Percentiles rank a stretch among this genome's conserved stretches.
phyloP scores from a whole-genome alignment of 2,888 invertebrate species.

The Pristionchus mayeri region DNA sequence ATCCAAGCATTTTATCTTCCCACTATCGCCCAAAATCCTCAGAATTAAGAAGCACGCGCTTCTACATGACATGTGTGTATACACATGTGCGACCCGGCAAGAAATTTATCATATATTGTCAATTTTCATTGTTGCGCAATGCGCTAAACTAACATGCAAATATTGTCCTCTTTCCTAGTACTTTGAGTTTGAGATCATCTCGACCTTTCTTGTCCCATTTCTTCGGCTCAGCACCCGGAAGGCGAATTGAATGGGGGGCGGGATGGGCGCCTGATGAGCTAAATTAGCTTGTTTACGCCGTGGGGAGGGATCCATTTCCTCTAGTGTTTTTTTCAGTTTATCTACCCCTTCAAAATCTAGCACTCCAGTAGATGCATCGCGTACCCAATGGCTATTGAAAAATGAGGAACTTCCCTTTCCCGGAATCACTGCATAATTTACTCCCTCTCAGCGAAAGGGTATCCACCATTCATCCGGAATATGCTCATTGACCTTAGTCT shows the following conservation, averaged over 20 bases:
- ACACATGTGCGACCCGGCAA: no score
- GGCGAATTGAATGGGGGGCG: neutral
- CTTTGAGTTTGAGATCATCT: neutral
- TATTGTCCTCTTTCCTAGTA: neutral
- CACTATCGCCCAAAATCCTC: neutral
- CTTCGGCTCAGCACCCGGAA: slow-evolving; percentile 33
- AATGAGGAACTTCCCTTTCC: no score
- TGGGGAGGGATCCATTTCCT: neutral
- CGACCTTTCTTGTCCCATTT: neutral
- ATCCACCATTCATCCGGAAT: no score
- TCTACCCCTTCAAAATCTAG: neutral
- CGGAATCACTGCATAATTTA: no score
- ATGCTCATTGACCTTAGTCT: no score
- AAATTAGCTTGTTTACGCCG: slow-evolving; percentile 35
- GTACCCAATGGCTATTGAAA: no score
- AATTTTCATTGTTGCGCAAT: neutral
- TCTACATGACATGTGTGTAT: no score
- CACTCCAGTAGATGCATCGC: no score
- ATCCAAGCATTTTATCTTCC: neutral
- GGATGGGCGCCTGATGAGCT: neutral
- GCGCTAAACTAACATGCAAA: neutral
- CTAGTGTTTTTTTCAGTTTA: neutral
- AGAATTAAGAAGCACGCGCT: no score
- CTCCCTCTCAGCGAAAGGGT: no score
- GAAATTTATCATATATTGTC: neutral